Conservation (phyloP, 2,113 vertebrate species). For the Corvus moneduloides region DNA sequence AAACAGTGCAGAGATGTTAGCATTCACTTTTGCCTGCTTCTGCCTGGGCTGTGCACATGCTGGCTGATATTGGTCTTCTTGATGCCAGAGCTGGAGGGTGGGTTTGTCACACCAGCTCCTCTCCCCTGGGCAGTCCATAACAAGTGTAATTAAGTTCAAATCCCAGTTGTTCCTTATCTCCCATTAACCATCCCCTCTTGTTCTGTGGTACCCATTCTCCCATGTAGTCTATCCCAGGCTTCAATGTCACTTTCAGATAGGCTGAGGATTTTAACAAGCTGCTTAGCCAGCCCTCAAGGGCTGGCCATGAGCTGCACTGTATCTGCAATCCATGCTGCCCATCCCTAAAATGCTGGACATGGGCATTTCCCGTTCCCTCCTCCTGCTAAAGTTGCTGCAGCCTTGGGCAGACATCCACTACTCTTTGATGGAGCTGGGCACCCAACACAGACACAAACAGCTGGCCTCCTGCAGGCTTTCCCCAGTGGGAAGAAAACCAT, state of each 20-base stretch:
- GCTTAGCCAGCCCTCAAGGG: not conserved
- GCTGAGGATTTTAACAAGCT: not conserved
- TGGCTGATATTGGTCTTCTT: not conserved
- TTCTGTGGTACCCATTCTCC: not conserved
- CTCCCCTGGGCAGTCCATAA: not conserved
- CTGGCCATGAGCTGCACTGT: not conserved
- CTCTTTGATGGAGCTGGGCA: not conserved
- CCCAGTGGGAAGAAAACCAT: not conserved
- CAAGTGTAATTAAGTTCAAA: not conserved
- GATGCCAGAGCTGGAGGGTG: not conserved
- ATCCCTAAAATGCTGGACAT: not conserved
- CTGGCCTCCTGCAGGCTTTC: not conserved
- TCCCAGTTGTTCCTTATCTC: not conserved
- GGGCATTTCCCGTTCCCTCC: not conserved
- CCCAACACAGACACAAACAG: not conserved
- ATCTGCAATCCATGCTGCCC: not conserved
- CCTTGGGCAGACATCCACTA: not conserved
- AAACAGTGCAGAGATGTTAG: not conserved
- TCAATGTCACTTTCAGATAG: not conserved
- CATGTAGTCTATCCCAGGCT: not conserved
- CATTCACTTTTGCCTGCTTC: not conserved
- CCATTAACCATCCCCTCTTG: not conserved
- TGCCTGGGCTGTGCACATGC: not conserved
- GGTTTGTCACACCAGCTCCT: not conserved
- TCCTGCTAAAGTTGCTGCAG: not conserved